These are phyloP conservation scores for Hylia prasina DNA, from an alignment of 2,113 vertebrate species.

Conservation along the genomic window DNA sequence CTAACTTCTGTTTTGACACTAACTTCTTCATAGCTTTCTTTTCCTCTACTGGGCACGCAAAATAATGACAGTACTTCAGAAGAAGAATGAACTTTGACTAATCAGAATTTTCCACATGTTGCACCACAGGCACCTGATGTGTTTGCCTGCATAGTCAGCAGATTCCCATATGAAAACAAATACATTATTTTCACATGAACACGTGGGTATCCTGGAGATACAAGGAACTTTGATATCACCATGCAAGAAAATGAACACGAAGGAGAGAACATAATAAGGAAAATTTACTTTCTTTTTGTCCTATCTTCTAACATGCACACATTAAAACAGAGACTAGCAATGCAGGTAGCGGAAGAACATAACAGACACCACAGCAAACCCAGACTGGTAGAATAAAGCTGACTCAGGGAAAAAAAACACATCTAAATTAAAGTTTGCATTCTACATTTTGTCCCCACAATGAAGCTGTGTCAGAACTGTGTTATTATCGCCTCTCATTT, in stretches of 20 bases:
- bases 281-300: background rate
- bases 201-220: background rate
- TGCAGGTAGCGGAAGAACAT: background rate
- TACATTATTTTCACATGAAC: background rate
- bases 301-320: background rate
- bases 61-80: background rate
- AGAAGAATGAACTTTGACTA: background rate
- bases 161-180: background rate
- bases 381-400: background rate
- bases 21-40: background rate
- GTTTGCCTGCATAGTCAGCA: background rate
- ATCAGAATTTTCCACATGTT: background rate
- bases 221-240: background rate
- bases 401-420: background rate
- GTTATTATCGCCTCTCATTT: background rate
- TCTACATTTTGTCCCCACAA: background rate
- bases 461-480: background rate
- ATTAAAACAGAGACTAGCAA: background rate
- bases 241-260: background rate
- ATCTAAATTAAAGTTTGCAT: background rate
- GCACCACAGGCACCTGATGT: background rate
- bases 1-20: background rate
- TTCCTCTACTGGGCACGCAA: background rate
- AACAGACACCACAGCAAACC: background rate
- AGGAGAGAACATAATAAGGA: fast-evolving